phyloP scores from a whole-genome alignment of 2,113 vertebrate genomes.

The Engystomops pustulosus region DNA sequence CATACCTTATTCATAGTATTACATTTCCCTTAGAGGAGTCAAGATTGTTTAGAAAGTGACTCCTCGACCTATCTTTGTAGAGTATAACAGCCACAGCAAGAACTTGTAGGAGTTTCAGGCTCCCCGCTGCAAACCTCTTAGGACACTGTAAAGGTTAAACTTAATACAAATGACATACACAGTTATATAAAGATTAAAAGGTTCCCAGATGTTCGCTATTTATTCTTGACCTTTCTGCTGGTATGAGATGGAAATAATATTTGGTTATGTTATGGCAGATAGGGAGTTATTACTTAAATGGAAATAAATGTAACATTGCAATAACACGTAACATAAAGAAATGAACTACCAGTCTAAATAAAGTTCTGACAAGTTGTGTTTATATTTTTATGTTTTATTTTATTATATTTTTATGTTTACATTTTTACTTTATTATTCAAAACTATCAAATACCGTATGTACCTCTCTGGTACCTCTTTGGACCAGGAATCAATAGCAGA shows the following conservation, averaged over 20 bases:
- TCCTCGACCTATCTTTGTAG: neutral
- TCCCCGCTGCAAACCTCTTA: neutral
- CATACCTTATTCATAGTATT: no score
- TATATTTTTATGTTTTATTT: no score
- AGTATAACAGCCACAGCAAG: neutral
- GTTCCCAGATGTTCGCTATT: neutral
- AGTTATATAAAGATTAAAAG: neutral
- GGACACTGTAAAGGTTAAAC: neutral
- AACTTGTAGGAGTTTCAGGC: neutral
- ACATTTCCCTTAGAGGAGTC: no score
- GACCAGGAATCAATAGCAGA: no score
- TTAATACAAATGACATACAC: neutral
- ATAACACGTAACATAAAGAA: no score
- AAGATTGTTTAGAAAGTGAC: neutral
- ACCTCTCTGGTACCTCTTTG: no score
- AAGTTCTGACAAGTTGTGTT: neutral
- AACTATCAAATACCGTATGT: no score
- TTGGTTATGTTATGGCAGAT: neutral
- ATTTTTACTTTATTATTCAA: no score
- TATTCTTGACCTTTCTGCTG: neutral
- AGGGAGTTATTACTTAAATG: neutral
- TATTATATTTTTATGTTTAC: no score
- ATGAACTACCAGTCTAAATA: no score
- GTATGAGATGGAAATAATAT: neutral
- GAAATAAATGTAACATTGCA: no score